phyloP scores from a whole-genome alignment of 2,113 vertebrate species.

The Pteruthius melanotis region DNA sequence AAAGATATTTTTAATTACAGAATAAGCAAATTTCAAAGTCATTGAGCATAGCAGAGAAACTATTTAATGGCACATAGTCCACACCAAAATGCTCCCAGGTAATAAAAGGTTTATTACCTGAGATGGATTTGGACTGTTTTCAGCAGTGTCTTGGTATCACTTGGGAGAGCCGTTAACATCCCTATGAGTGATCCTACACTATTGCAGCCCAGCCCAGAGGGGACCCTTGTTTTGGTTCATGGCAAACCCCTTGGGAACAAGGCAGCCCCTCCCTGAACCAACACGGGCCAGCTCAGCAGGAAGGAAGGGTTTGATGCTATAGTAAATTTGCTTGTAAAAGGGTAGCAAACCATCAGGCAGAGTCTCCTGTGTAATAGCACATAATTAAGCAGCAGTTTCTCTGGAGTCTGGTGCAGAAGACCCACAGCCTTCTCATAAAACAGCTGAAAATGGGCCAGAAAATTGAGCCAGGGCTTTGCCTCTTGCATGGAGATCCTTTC shows the following conservation, averaged over 20 bases:
- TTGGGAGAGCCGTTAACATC: rapidly evolving
- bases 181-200: neutral
- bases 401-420: neutral
- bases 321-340: neutral
- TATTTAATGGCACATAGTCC: neutral
- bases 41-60: neutral
- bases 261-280: neutral
- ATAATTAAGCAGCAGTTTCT: neutral
- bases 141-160: neutral
- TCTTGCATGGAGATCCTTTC: neutral
- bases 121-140: neutral
- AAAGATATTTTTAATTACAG: neutral
- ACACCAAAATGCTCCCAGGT: neutral
- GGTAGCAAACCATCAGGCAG: neutral
- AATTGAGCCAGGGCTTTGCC: neutral
- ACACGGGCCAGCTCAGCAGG: neutral
- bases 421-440: neutral
- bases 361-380: neutral
- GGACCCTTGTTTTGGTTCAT: neutral
- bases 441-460: neutral
- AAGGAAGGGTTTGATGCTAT: neutral
- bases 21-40: neutral
- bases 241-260: neutral
- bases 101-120: neutral
- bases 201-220: neutral